These are phyloP conservation scores for Sebastes jordani DNA, from an alignment of 2,797 vertebrate species.

Conservation along the genomic window DNA sequence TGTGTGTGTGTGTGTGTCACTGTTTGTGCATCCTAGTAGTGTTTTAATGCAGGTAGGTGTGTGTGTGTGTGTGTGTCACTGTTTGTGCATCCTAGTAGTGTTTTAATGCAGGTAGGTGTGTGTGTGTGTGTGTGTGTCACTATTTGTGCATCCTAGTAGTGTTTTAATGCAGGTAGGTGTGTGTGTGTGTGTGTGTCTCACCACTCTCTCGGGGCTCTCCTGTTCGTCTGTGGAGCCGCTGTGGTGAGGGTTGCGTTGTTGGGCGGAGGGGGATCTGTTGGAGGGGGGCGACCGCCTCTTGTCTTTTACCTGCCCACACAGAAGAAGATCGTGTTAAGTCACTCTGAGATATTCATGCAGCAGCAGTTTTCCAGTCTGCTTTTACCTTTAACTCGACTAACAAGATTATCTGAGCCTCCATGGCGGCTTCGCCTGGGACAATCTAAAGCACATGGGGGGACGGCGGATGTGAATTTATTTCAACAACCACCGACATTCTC, in stretches of 20 bases:
- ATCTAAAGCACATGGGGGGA: neutral
- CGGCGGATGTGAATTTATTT: neutral
- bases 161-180: neutral
- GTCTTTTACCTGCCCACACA: constrained; percentile 76
- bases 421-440: neutral
- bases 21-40: neutral
- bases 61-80: neutral
- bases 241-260: constrained; percentile 73
- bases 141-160: neutral
- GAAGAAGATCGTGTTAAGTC: neutral
- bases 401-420: neutral
- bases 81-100: neutral
- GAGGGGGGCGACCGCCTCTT: constrained; percentile 78
- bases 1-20: constrained; percentile 19
- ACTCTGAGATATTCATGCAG: neutral
- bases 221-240: constrained; percentile 74
- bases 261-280: constrained; percentile 68
- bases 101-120: neutral
- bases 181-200: constrained; percentile 51
- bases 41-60: neutral
- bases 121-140: no score
- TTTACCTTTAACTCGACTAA: constrained; percentile 2
- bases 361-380: neutral
- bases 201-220: constrained; percentile 85
- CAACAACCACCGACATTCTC: neutral